Conservation (phyloP, 2,888 invertebrate genomes). For the Cremastobaeus sp. region DNA sequence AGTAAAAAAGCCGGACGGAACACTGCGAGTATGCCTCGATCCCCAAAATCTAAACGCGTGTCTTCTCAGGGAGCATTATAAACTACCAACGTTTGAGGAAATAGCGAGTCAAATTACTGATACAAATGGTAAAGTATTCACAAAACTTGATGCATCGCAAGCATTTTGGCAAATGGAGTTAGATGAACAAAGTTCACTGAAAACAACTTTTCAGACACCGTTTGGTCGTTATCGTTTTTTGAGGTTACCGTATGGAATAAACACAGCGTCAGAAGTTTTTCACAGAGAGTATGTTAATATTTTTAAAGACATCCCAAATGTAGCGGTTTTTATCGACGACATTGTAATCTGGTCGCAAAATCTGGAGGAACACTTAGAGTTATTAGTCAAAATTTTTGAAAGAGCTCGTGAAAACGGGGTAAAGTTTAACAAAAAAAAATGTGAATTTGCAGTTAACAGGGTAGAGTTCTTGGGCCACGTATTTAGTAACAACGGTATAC, state of each 20-base stretch:
- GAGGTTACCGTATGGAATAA: constrained; percentile 54
- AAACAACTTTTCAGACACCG: constrained; percentile 67
- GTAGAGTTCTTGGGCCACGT: constrained; percentile 65
- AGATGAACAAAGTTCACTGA: background rate
- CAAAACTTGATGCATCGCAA: constrained; percentile 1
- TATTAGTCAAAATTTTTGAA: constrained; percentile 49
- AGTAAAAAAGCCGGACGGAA: constrained; percentile 15
- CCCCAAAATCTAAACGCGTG: constrained; percentile 27
- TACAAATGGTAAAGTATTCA: no score
- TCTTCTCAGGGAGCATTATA: constrained; percentile 21
- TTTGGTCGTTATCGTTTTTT: constrained; percentile 60
- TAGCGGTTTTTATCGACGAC: constrained; percentile 56
- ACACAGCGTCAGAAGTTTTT: constrained; percentile 54
- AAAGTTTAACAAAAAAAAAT: constrained; percentile 60
- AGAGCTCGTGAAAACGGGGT: constrained; percentile 39
- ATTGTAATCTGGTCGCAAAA: no score
- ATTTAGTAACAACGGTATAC: constrained; percentile 58
- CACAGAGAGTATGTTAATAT: no score
- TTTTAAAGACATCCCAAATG: constrained; percentile 46
- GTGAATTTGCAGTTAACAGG: constrained; percentile 58
- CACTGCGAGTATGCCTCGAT: constrained; percentile 25
- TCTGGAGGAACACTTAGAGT: no score
- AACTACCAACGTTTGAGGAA: constrained; percentile 45
- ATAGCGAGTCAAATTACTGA: no score
- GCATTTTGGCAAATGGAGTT: constrained; percentile 3